Percentiles rank a stretch among this genome's conserved stretches.
phyloP scores from a whole-genome alignment of 2,797 vertebrate species.

The Acipenser ruthenus region DNA sequence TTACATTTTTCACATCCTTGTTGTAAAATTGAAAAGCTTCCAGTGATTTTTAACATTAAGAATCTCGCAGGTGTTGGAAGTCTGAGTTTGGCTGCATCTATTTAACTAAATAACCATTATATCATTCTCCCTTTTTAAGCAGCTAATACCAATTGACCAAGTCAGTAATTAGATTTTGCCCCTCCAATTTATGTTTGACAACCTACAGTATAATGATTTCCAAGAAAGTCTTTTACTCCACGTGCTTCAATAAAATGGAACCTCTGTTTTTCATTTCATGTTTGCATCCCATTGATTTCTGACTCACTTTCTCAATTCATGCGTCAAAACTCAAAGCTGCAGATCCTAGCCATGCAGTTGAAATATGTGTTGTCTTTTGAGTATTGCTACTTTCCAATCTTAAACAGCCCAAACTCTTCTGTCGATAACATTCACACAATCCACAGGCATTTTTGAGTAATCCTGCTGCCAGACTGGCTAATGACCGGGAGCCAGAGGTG shows the following conservation, averaged over 20 bases:
- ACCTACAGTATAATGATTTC: conserved; percentile 18
- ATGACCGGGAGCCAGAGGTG: conserved; percentile 57
- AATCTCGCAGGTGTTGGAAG: no score
- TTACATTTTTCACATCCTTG: no score
- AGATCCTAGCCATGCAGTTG: conserved; percentile 32
- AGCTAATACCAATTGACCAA: not conserved
- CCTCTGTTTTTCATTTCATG: conserved; percentile 16
- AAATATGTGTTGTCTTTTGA: conserved; percentile 46
- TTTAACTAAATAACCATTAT: no score
- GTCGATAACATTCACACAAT: conserved; percentile 85
- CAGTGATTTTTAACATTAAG: no score
- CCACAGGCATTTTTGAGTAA: conserved; percentile 74
- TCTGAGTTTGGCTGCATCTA: no score
- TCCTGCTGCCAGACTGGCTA: conserved; percentile 63
- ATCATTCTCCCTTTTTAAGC: no score
- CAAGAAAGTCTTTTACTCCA: conserved; percentile 12
- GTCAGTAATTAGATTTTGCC: conserved; percentile 21
- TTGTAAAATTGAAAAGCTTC: no score
- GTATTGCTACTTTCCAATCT: conserved; percentile 50
- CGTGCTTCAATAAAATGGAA: conserved; percentile 10
- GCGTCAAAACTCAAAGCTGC: conserved; percentile 44
- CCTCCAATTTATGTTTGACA: conserved; percentile 25
- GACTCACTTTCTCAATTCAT: conserved; percentile 29
- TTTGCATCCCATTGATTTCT: conserved; percentile 50
- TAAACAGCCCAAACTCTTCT: conserved; percentile 62